Evolutionary conservation across 2,113 vertebrate genomes (phyloP).

Genomic region (Haemorhous mexicanus): DNA sequence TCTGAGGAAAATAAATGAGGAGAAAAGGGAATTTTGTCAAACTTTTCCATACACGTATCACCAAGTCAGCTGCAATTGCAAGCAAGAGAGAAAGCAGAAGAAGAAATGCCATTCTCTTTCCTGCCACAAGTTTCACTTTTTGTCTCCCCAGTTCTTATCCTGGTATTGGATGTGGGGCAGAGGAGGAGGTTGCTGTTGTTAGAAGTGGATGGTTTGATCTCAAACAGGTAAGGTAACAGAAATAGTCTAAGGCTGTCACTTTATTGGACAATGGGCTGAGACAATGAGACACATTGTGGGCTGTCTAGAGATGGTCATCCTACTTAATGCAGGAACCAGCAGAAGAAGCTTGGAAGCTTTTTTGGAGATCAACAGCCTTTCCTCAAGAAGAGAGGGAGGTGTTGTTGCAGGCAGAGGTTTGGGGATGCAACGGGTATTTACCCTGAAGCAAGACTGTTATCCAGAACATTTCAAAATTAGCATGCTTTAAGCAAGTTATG

Average conservation of each 20-base stretch:
- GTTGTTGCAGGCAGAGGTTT: background rate
- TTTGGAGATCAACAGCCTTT: background rate
- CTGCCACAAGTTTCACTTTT: background rate
- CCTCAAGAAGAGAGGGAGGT: background rate
- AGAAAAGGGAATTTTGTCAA: background rate
- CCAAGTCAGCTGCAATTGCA: background rate
- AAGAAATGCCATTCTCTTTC: background rate
- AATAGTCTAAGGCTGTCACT: background rate
- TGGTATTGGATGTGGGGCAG: accelerated
- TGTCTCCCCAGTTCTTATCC: background rate
- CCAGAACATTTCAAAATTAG: background rate
- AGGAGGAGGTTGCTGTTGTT: accelerated
- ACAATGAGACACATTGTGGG: background rate
- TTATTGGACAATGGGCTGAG: background rate
- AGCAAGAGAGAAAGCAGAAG: background rate
- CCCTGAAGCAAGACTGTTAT: background rate
- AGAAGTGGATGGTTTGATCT: background rate
- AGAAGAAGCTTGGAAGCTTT: background rate
- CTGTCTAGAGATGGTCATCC: background rate
- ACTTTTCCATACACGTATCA: background rate
- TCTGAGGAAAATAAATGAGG: background rate
- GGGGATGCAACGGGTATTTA: background rate
- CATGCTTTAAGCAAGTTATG: background rate
- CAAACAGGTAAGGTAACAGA: background rate
- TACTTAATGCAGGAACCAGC: background rate